phyloP scores from a whole-genome alignment of 1,140 invertebrate species.

The Drosophila repletoides region DNA sequence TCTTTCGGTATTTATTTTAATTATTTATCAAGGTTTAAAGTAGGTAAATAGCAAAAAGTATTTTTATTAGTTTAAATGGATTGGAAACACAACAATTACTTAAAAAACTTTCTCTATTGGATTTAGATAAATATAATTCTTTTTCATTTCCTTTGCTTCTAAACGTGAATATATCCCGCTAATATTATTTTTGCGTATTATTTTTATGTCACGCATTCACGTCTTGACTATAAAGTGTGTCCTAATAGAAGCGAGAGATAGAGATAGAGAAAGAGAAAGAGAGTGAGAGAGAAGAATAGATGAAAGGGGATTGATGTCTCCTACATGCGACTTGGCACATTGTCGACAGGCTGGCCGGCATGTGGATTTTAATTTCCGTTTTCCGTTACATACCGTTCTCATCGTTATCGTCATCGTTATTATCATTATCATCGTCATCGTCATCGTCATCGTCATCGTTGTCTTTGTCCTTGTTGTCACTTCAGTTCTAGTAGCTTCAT shows the following conservation, averaged over 20 bases:
- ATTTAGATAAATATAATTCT: not conserved
- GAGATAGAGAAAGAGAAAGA: too few species aligned
- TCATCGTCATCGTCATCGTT: not conserved
- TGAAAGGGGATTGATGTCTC: conserved; percentile 21
- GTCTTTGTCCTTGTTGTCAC: conserved; percentile 7
- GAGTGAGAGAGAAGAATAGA: not conserved
- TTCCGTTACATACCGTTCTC: conserved; percentile 61
- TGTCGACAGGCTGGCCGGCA: conserved; percentile 24
- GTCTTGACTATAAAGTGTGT: not conserved
- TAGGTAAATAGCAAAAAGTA: too few species aligned
- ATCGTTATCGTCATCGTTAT: conserved; percentile 57
- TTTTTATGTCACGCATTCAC: conserved; percentile 3
- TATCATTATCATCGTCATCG: conserved; percentile 25
- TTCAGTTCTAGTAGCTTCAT: not conserved
- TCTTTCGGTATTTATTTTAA: conserved; percentile 33
- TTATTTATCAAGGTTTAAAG: conserved; percentile 35
- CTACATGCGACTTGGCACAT: conserved; percentile 21
- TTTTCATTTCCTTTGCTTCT: conserved; percentile 7
- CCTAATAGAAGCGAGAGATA: too few species aligned
- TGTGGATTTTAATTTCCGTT: conserved; percentile 73
- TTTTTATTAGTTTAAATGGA: too few species aligned
- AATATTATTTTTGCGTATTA: not conserved
- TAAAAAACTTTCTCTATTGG: not conserved
- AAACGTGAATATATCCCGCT: conserved; percentile 1
- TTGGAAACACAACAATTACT: too few species aligned